Evolutionary conservation across 2,888 invertebrate species (phyloP).

Genomic region (Polydrusus tereticollis): DNA sequence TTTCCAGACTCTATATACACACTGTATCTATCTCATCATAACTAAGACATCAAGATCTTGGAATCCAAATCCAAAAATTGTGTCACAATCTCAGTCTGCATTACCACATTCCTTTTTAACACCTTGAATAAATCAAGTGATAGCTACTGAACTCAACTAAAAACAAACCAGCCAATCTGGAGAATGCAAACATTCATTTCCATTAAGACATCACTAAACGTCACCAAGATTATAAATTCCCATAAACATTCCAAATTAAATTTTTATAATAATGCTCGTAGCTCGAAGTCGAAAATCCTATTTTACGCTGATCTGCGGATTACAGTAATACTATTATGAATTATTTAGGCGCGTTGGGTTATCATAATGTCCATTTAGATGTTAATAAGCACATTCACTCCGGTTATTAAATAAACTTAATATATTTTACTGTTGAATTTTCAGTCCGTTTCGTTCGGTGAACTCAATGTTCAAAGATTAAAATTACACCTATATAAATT

Average conservation of each 20-base stretch:
- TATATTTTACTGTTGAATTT: conserved; percentile 18
- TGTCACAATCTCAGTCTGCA: too few species aligned
- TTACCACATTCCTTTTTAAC: too few species aligned
- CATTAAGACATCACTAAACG: conserved; percentile 4
- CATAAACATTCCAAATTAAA: conserved; percentile 10
- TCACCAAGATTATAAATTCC: neutral
- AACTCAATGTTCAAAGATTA: neutral
- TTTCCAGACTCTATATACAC: too few species aligned
- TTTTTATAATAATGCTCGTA: conserved; percentile 17
- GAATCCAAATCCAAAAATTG: too few species aligned
- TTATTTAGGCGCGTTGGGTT: conserved; percentile 32
- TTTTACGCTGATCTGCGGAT: conserved; percentile 40
- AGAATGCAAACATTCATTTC: neutral
- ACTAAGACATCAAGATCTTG: too few species aligned
- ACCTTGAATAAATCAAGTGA: too few species aligned
- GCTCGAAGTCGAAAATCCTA: conserved; percentile 44
- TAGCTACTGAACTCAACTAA: too few species aligned
- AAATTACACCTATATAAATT: neutral
- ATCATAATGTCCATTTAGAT: conserved; percentile 36
- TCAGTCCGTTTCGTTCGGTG: neutral
- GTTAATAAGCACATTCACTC: conserved; percentile 30
- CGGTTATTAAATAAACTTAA: conserved; percentile 21
- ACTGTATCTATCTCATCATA: too few species aligned
- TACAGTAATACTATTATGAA: conserved; percentile 35
- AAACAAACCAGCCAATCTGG: too few species aligned